Evolutionary conservation across 2,888 invertebrate genomes (phyloP), one percentile per base, ranked within the genome.

Genomic region (Galeruca laticollis): DNA sequence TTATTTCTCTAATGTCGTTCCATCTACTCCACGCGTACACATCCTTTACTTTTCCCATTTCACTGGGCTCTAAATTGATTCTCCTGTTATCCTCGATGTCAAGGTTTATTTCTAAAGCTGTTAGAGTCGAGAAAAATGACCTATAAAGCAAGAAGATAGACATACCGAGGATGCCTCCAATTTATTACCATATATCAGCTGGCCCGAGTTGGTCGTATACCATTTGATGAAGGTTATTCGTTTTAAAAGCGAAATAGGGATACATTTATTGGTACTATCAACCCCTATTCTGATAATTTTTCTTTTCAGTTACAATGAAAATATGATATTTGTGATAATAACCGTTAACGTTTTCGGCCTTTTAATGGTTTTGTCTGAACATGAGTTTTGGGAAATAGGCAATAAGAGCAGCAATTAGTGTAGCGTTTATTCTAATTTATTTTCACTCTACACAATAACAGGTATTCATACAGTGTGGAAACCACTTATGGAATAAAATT

Each of bases 81-180:
- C 59, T 60, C 59, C 66, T 49, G 66, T 57, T 65, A 65, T 65
- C 57, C 31, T 35, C 33, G 57, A 26, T 54, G 65, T 66, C 59
- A 59, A 60, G 66, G 51, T 66, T 66, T 66, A 66, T 66, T 66
- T 66, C 51, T 60, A 49, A 57, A 57, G 56, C 56, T 57, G 35
- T 57, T 37, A 57, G 56, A 57, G 33, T 18, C 35, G 56, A 57
- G 56, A 57, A 35, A 57, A 57, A 57, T 57, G 56, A 35, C 56
- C 56, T 18, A 57, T 57, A 57, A 57, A 57, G 18, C 18, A 15
- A 35, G 35, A 57, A 35, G 18, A 57, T 35, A 57, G 56, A 57
- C 56, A 57, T 33, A 18, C n/a, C 18, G 35, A 15, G 33, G 35
- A 31, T 35, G 18, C 15, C 35, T 18, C 13, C 31, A 57, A 54